Evolutionary conservation across 1,140 invertebrate species (phyloP), one percentile per base, ranked within the genome.

Genomic region (Drosophila trapezifrons): DNA sequence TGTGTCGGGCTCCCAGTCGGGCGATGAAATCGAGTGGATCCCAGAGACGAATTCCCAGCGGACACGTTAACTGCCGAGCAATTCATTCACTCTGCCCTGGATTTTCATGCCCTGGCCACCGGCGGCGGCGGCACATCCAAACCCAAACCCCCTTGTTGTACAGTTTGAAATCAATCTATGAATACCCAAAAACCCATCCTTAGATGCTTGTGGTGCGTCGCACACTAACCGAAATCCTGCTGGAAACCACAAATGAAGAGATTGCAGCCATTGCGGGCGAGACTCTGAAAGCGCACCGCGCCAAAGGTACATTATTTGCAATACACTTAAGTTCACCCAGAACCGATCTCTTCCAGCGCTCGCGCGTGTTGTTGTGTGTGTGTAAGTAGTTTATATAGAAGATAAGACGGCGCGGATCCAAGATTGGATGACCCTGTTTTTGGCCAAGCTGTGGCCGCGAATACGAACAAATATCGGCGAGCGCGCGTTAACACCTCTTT

Each of bases 201-300:
- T 90, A 98, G 97, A 98, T 98, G 96, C 92, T 97, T 87, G 95
- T 95, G 92, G 96, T 99, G 20, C 94, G 97, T 74, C 94, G 96
- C 59, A 95, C 96, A 69, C 93, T 99, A 91, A 99, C 98, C 43
- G 97, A 98, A 93, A 96, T 99, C 81, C 94, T 99, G 54, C 93
- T 99, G 60, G 97, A 98, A 89, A 98, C 98, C 76, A 99, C 98
- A 13, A 97, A 96, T 87, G 95, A 96, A 92, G 96, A 98, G 94
- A 98, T 99, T 90, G 92, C 94, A 77, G 93, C 93, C 74, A 94
- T 98, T 80, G 97, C 96, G 92, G 94, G 95, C 92, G 97, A 98
- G 93, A 73, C 89, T 51, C 35, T 92, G 22, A 89, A 91, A 82
- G 79, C 84, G 70, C 77, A 80, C 29, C 91, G 90, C 78, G 74